These are phyloP conservation scores for Uropsilus gracilis DNA, from an alignment of 2,113 vertebrate genomes.

Conservation along the genomic window DNA sequence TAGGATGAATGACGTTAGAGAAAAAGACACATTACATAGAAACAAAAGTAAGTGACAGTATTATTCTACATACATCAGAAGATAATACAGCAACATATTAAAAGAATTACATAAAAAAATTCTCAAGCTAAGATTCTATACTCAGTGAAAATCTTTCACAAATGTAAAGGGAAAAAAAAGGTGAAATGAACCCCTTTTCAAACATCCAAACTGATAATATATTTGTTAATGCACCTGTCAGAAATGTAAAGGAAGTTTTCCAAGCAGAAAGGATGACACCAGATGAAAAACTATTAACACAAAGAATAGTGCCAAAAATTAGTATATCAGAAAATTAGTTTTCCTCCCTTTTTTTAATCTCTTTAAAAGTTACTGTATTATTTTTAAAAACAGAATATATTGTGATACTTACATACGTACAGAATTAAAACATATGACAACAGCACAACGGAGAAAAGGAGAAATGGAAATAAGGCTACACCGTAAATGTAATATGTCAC, in stretches of 20 bases:
- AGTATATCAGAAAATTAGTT: slow-evolving; percentile 10
- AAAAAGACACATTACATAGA: neutral
- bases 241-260: neutral
- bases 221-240: neutral
- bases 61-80: neutral
- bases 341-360: neutral
- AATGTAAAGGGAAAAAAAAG: neutral
- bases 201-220: neutral
- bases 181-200: neutral
- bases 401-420: neutral
- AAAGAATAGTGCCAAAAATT: slow-evolving; percentile 17
- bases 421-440: slow-evolving; percentile 13
- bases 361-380: neutral
- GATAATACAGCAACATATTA: neutral
- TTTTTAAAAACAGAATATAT: neutral
- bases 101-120: neutral
- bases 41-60: neutral
- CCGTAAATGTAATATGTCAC: neutral
- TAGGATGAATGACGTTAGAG: neutral
- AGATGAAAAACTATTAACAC: neutral
- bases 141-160: neutral
- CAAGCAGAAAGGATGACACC: neutral
- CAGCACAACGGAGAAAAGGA: neutral
- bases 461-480: neutral
- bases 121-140: neutral